Base-by-base conservation (phyloP, 2,113 vertebrate species). In the Pimephales promelas region DNA sequence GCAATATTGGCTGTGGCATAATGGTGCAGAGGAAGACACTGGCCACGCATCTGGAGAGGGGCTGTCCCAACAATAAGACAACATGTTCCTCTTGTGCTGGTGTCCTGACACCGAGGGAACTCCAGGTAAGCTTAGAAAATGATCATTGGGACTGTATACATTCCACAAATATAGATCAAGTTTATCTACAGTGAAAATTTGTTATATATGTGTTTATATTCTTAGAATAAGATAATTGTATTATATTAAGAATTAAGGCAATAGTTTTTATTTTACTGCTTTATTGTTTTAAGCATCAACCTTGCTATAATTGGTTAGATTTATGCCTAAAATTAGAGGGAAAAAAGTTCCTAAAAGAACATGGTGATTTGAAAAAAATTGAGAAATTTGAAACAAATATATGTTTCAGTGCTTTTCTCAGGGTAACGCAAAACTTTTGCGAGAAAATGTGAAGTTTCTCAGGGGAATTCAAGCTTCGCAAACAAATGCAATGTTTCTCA, bases 1-100 rank as follows among this genome's bases (percentile, higher is more conserved):
- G 94, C 61, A 94, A 93, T 85, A 90, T 93, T 10, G 93, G 93
- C 45, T 95, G 94, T 54, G 94, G 93, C 0, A 90, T 90, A 20
- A 36, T 90, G 90, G 91, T 93, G 66, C 90, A 92, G 87, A 91
- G 94, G 1, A 94, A 82, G 87, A 90, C 92, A 11, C 90, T 94
- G 52, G 92, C 92, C 22, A 91, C 91, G 10, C 94, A 94, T 78
- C 84, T 94, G 89, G 92, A 93, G 59, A 91, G 90, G 4, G 93
- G 92, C 16, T 95, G 94, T 84, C 87, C 87, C 73, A 94, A 93
- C 31, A 94, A 93, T 0, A 86, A 89, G 89, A 87, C 73, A 0
- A 8, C 20, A 26, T 93, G 92, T 78, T 87, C 86, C 56, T 88
- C 85, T 76, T 93, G 93, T 57, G 86, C 91, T 3, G 47, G 52